Percentiles rank a stretch among this genome's conserved stretches.
These are phyloP conservation scores for Pseudeuparius sepicola DNA, from an alignment of 2,888 invertebrate genomes.

Conservation along the genomic window DNA sequence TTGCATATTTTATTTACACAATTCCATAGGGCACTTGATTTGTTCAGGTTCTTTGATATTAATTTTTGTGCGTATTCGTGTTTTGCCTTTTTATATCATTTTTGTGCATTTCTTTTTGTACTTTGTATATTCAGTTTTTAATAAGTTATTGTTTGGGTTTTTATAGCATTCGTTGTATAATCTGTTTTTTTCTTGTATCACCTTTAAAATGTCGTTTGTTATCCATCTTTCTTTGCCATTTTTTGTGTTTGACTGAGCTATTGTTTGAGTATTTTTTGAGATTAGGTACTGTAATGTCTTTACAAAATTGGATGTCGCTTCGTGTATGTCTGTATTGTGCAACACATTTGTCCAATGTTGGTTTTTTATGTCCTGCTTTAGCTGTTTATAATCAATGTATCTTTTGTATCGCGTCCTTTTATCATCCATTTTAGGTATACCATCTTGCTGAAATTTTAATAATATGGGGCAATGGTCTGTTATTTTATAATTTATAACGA, in stretches of 20 bases:
- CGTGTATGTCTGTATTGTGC: not conserved
- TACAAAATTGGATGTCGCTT: too few species aligned
- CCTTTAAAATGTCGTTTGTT: slow-evolving; percentile 2
- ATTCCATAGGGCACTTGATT: slow-evolving; percentile 1
- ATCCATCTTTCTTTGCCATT: slow-evolving; percentile 4
- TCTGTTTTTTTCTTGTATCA: slow-evolving; percentile 3
- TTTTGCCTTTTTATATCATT: slow-evolving; percentile 6
- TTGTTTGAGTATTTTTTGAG: not conserved
- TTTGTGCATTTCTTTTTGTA: slow-evolving; percentile 3
- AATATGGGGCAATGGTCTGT: slow-evolving; percentile 5
- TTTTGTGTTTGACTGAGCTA: slow-evolving; percentile 1
- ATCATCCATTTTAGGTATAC: not conserved
- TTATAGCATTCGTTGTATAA: not conserved
- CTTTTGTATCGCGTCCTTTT: not conserved
- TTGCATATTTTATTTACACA: slow-evolving; percentile 1
- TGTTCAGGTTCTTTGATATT: not conserved
- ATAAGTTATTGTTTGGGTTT: not conserved
- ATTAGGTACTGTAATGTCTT: not conserved
- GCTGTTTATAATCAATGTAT: not conserved
- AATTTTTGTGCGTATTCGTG: slow-evolving; percentile 2
- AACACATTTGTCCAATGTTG: not conserved
- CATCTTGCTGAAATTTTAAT: not conserved
- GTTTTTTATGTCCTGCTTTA: not conserved
- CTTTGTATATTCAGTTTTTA: not conserved
- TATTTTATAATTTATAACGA: slow-evolving; percentile 4